Percentiles rank a stretch among this genome's conserved stretches.
phyloP scores from a whole-genome alignment of 2,113 vertebrate species.

The Lophochroa leadbeateri region DNA sequence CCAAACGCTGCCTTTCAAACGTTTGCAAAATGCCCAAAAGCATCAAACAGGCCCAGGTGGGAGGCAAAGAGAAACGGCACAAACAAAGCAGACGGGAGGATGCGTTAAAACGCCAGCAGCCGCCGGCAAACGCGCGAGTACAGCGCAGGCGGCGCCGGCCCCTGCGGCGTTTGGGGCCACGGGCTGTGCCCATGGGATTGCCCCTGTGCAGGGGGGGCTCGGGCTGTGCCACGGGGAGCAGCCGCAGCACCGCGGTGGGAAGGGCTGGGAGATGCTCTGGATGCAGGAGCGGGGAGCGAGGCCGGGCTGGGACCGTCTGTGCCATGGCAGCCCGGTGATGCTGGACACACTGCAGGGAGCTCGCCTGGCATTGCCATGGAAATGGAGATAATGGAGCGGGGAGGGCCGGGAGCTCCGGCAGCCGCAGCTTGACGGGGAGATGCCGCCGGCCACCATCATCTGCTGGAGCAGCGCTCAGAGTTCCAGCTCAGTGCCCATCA shows the following conservation, averaged over 20 bases:
- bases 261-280: neutral
- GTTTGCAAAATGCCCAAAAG: neutral
- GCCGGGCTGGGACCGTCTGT: neutral
- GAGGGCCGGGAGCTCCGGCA: neutral
- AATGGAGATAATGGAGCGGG: slow-evolving; percentile 8
- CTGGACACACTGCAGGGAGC: neutral
- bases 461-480: rapidly evolving
- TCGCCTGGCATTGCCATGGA: slow-evolving; percentile 53
- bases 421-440: neutral
- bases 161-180: rapidly evolving
- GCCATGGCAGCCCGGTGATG: rapidly evolving
- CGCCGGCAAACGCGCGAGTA: neutral
- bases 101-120: neutral
- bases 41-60: neutral
- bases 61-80: neutral
- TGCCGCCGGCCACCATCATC: rapidly evolving
- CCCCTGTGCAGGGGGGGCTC: neutral
- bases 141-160: neutral
- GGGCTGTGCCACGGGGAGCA: neutral
- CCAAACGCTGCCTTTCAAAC: neutral
- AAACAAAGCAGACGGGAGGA: slow-evolving; percentile 15
- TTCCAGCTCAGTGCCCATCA: neutral
- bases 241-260: neutral
- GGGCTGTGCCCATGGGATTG: neutral
- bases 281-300: neutral